Evolutionary conservation across 2,797 vertebrate species (phyloP), one percentile per base, ranked within the genome.

Genomic region (Hozukius guyotensis): DNA sequence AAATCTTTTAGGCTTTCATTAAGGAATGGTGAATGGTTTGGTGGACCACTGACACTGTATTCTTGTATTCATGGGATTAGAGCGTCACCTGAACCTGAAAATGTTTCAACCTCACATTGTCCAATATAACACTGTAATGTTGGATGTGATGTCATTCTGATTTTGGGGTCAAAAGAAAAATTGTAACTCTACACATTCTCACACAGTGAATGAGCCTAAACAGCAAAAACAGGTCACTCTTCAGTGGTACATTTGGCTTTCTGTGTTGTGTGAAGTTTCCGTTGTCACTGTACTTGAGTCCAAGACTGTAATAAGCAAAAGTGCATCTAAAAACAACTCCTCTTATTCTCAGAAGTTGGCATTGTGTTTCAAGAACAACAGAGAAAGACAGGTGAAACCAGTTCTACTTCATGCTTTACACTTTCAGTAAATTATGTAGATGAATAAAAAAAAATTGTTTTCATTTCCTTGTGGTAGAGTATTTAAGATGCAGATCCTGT

Each of bases 361-460:
- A 8, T 7, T 24, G n/a, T 24, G n/a, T 38, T 38, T 38, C 1
- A 22, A 24, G 13, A 63, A 36, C 12, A 36, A n/a, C 2, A 32
- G 4, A 32, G 8, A 61, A 16, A 16, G 2, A 2, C 22, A 25
- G 3, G 18, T 38, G 5, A 65, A 65, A 67, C 73, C 4, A 13
- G 63, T 59, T 32, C 9, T 49, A 3, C 22, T 25, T 20, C 22
- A 56, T 36, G 6, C 4, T 74, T 14, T 20, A 29, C 1, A 13
- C 2, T 53, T 18, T 3, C 20, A 1, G 67, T 22, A 66, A 55
- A 32, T 1, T 31, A 4, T 11, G 22, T 6, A 3, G 0, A 8
- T 14, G 6, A 1, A 34, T 4, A 0, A 29, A 1, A 22, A 5
- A 14, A 10, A 8, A 8, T 34, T 22, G 6, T 12, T 1, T 6